Evolutionary conservation across 2,797 vertebrate genomes (phyloP).

Genomic region (Micrastur ruficollis): DNA sequence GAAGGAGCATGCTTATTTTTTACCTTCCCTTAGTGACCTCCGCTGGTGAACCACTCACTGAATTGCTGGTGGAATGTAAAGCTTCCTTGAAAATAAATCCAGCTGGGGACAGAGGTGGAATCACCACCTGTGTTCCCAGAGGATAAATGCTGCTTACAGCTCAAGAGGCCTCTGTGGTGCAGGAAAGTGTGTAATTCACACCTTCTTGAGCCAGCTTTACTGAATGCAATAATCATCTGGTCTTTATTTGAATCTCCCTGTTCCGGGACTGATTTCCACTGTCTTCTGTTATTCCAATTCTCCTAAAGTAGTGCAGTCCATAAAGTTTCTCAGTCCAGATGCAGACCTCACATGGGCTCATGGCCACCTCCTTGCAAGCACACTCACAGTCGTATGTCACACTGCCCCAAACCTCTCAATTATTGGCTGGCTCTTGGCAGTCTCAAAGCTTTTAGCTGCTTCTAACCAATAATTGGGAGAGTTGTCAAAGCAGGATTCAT

Average conservation of each 20-base stretch:
- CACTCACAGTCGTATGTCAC: not conserved
- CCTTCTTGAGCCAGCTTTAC: slow-evolving; percentile 65
- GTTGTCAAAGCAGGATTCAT: not conserved
- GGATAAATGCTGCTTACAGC: slow-evolving; percentile 53
- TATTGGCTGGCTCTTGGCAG: slow-evolving; percentile 32
- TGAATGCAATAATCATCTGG: slow-evolving; percentile 62
- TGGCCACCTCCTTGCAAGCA: slow-evolving; percentile 39
- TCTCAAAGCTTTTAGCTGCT: slow-evolving; percentile 19
- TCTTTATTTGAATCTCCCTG: slow-evolving; percentile 55
- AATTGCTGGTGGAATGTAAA: slow-evolving; percentile 63
- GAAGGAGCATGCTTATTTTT: slow-evolving; percentile 49
- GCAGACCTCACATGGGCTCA: slow-evolving; percentile 47
- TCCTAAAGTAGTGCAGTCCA: slow-evolving; percentile 59
- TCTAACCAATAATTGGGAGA: slow-evolving; percentile 41
- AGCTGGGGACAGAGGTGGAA: slow-evolving; percentile 68
- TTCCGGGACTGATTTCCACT: slow-evolving; percentile 54
- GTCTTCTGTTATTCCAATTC: slow-evolving; percentile 63
- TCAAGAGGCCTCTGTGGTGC: slow-evolving; percentile 63
- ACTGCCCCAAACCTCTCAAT: slow-evolving; percentile 35
- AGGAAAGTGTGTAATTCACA: slow-evolving; percentile 69
- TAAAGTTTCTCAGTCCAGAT: slow-evolving; percentile 48
- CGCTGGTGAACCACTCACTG: slow-evolving; percentile 40
- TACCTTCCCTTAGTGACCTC: slow-evolving; percentile 54
- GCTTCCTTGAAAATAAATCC: slow-evolving; percentile 65
- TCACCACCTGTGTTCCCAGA: slow-evolving; percentile 67